phyloP scores from a whole-genome alignment of 2,113 vertebrate species.

The Myanophis thanlyinensis region DNA sequence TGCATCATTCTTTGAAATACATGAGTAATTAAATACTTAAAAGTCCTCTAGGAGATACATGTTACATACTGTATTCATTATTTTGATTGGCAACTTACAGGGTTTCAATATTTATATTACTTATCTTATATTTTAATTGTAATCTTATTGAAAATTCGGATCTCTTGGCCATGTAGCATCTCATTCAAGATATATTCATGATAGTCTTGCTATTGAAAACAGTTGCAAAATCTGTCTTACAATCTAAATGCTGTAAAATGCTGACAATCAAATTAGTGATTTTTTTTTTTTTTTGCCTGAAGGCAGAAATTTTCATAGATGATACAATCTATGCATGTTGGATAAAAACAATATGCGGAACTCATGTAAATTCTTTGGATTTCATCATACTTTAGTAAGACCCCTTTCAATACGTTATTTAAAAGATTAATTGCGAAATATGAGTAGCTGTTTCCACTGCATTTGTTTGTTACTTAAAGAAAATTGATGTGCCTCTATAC shows the following conservation, averaged over 20 bases:
- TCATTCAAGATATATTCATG: slow-evolving; percentile 17
- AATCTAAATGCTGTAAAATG: neutral
- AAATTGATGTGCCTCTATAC: slow-evolving; percentile 24
- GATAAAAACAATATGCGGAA: neutral
- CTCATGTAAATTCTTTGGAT: neutral
- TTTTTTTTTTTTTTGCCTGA: slow-evolving; percentile 23
- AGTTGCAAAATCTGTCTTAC: slow-evolving; percentile 9
- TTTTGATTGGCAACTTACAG: slow-evolving; percentile 69
- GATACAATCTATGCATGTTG: slow-evolving; percentile 3
- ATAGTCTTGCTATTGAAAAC: slow-evolving; percentile 9
- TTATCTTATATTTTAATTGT: slow-evolving; percentile 17
- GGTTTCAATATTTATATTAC: slow-evolving; percentile 56
- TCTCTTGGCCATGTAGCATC: slow-evolving; percentile 14
- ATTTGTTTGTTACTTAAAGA: slow-evolving; percentile 33
- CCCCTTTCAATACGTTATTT: neutral
- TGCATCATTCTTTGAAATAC: slow-evolving; percentile 70
- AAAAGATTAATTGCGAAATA: slow-evolving; percentile 23
- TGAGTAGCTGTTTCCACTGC: slow-evolving; percentile 27
- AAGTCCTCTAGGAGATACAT: slow-evolving; percentile 72
- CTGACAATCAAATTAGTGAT: slow-evolving; percentile 7
- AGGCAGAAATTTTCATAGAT: slow-evolving; percentile 14
- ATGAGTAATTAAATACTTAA: slow-evolving; percentile 79
- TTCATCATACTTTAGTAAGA: neutral
- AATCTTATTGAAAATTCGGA: slow-evolving; percentile 23
- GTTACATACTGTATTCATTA: slow-evolving; percentile 87